Percentiles rank a stretch among this genome's conserved stretches.
Evolutionary conservation across 2,888 invertebrate genomes (phyloP).

Genomic region (Prenolepis imparis): DNA sequence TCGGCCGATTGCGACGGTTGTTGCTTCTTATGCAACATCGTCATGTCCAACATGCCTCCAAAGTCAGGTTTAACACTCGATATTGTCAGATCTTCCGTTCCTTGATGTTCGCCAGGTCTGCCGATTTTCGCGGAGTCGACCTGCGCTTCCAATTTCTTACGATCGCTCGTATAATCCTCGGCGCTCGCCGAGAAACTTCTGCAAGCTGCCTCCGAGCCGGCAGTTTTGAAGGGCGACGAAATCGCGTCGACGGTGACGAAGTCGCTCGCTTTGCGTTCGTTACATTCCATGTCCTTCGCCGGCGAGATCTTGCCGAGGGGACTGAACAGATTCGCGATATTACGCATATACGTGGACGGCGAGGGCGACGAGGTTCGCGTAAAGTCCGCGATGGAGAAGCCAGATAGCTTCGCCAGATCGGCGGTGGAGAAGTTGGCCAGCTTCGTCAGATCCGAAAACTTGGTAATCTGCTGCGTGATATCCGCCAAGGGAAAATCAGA

Average conservation of each 20-base stretch:
- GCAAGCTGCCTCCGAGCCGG: constrained; percentile 71
- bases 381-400: constrained; percentile 83
- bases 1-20: constrained; percentile 76
- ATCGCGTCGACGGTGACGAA: constrained; percentile 77
- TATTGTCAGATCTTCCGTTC: constrained; percentile 82
- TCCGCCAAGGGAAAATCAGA: constrained; percentile 83
- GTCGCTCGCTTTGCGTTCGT: constrained; percentile 76
- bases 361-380: constrained; percentile 81
- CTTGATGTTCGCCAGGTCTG: constrained; percentile 74
- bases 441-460: constrained; percentile 84
- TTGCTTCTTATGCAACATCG: constrained; percentile 78
- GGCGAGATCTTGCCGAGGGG: constrained; percentile 80
- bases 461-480: constrained; percentile 82
- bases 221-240: constrained; percentile 75
- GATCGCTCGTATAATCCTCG: constrained; percentile 77
- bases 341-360: constrained; percentile 83
- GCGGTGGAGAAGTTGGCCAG: constrained; percentile 82
- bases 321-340: constrained; percentile 84
- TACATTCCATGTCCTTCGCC: constrained; percentile 76
- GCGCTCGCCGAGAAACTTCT: constrained; percentile 65
- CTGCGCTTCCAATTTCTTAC: constrained; percentile 74
- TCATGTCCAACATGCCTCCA: constrained; percentile 83
- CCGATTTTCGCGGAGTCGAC: constrained; percentile 67
- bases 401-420: constrained; percentile 83
- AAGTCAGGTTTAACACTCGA: constrained; percentile 78